Percentiles rank a stretch among this genome's conserved stretches.
These are phyloP conservation scores for Aricia agestis DNA, from an alignment of 1,140 invertebrate genomes.

Conservation along the genomic window DNA sequence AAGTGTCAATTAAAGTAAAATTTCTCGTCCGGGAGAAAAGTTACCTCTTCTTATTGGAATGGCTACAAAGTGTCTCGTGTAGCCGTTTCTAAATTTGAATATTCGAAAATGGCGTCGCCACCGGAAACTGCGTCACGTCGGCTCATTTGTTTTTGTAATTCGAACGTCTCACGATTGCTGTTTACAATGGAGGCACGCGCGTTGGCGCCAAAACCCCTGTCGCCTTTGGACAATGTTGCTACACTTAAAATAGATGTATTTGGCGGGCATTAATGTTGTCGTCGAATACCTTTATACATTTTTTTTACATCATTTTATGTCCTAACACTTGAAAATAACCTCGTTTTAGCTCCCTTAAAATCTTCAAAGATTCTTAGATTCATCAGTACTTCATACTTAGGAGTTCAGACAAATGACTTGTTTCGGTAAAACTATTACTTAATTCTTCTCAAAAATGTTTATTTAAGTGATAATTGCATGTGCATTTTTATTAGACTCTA, in stretches of 20 bases:
- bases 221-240: slow-evolving; percentile 63
- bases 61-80: slow-evolving; percentile 10
- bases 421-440: too few relatives aligned
- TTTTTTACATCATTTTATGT: too few relatives aligned
- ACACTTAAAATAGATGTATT: slow-evolving; percentile 49
- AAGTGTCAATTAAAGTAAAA: neutral
- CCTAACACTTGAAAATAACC: too few relatives aligned
- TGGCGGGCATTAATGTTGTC: neutral
- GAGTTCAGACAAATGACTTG: too few relatives aligned
- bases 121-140: slow-evolving; percentile 63
- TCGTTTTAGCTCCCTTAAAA: too few relatives aligned
- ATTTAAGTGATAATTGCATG: too few relatives aligned
- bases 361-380: too few relatives aligned
- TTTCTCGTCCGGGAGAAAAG: too few relatives aligned
- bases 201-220: slow-evolving; percentile 57
- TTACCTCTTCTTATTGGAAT: neutral
- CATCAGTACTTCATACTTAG: too few relatives aligned
- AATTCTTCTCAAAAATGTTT: too few relatives aligned
- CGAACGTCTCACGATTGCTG: slow-evolving; percentile 53
- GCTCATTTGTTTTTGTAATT: slow-evolving; percentile 65
- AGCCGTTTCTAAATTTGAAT: slow-evolving; percentile 23
- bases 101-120: slow-evolving; percentile 47
- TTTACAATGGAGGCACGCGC: slow-evolving; percentile 62
- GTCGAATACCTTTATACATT: too few relatives aligned
- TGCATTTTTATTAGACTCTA: too few relatives aligned